phyloP scores from a whole-genome alignment of 1,140 invertebrate genomes.

The Atopsyche davidsoni region DNA sequence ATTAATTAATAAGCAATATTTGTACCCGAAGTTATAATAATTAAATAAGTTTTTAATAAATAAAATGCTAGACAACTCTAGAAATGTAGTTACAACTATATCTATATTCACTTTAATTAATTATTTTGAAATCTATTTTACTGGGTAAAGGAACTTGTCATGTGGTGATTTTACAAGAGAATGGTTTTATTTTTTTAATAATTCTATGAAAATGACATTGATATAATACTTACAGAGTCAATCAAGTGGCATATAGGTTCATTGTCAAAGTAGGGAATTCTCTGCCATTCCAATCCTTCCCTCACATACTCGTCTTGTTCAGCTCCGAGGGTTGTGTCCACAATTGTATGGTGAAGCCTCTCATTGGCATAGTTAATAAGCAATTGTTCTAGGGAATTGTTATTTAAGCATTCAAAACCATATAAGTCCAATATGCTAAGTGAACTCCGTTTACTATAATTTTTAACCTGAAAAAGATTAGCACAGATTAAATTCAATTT shows the following conservation, averaged over 20 bases:
- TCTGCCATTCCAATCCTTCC: slow-evolving; percentile 67
- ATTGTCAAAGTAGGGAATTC: slow-evolving; percentile 64
- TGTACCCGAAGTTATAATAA: too few species aligned
- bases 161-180: too few species aligned
- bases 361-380: slow-evolving; percentile 90
- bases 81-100: too few species aligned
- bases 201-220: too few species aligned
- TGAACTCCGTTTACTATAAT: slow-evolving; percentile 48
- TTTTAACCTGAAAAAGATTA: slow-evolving; percentile 39
- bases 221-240: slow-evolving; percentile 26
- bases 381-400: slow-evolving; percentile 72
- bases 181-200: too few species aligned
- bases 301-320: slow-evolving; percentile 81
- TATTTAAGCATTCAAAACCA: slow-evolving; percentile 78
- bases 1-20: too few species aligned
- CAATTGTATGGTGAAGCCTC: slow-evolving; percentile 76
- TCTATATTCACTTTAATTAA: too few species aligned
- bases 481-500: slow-evolving; percentile 7
- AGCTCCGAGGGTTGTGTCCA: slow-evolving; percentile 60
- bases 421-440: slow-evolving; percentile 81
- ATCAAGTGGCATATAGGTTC: slow-evolving; percentile 40
- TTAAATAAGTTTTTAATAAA: too few species aligned
- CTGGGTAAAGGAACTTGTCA: too few species aligned
- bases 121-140: too few species aligned
- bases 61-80: too few species aligned